phyloP scores from a whole-genome alignment of 2,888 invertebrate genomes.

The Monoplex corrugatus region DNA sequence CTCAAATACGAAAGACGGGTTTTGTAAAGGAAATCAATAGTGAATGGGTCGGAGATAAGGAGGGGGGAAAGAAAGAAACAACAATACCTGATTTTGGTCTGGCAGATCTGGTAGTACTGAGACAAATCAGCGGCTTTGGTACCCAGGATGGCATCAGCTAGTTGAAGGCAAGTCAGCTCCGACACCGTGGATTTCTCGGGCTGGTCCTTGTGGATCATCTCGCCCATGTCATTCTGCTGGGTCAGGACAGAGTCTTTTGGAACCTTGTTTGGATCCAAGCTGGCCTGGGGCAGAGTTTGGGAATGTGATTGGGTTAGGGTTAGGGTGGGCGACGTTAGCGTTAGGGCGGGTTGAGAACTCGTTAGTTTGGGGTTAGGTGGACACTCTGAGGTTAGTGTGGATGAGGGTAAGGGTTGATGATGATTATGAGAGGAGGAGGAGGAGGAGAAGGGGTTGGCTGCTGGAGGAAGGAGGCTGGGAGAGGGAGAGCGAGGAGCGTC shows the following conservation, averaged over 20 bases:
- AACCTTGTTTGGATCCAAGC: background rate
- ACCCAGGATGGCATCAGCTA: slow-evolving; percentile 52
- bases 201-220: background rate
- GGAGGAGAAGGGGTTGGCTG: background rate
- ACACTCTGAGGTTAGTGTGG: background rate
- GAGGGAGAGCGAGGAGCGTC: background rate
- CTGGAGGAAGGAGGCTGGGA: slow-evolving; percentile 24
- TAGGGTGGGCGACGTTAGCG: background rate
- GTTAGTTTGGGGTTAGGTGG: background rate
- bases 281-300: background rate
- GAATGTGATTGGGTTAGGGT: background rate
- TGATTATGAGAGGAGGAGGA: background rate
- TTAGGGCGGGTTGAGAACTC: background rate
- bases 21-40: too few relatives aligned
- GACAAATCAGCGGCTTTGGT: slow-evolving; percentile 40
- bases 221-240: background rate
- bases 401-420: background rate
- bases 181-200: background rate
- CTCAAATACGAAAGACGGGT: too few relatives aligned
- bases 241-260: background rate
- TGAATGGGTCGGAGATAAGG: too few relatives aligned
- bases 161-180: slow-evolving; percentile 46
- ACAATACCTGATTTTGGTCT: slow-evolving; percentile 48
- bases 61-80: background rate
- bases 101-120: slow-evolving; percentile 47